Evolutionary conservation across 2,797 vertebrate species (phyloP), one percentile per base, ranked within the genome.

Genomic region (Enteromius thamalakanensis): DNA sequence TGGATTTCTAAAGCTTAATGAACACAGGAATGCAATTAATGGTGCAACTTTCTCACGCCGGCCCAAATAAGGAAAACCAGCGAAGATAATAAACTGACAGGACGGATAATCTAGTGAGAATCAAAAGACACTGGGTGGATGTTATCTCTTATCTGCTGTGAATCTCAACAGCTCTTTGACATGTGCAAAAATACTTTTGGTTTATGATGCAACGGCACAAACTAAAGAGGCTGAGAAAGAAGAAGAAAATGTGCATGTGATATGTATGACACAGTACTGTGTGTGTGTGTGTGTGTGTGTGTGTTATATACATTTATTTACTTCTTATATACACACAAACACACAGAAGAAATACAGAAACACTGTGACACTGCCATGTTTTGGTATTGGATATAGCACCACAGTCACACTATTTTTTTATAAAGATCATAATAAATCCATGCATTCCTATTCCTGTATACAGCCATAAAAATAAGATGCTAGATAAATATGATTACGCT

Each of bases 1-100:
- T 3, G 60, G 45, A 67, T 62, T 80, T 72, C 53, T 47, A 17
- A 45, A 34, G 60, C n/a, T 75, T 76, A 4, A 55, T n/a, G 5
- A 55, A 58, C 47, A 75, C 11, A 70, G 32, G 64, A 83, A 77
- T 49, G 72, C 64, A 40, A 76, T 58, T 23, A 53, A 77, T 14
- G 64, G 17, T 19, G 60, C 51, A 47, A 76, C 74, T 17, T 6
- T 70, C 51, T 37, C 74, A 69, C 17, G 1, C 64, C 64, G 4
- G 26, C 1, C 72, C 72, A 76, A 68, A 83, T 76, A 76, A 45
- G 74, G 64, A 40, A 17, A 74, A 1, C 10, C 32, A 12, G 15
- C 21, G 11, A 45, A 74, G 55, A 45, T 72, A 12, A 32, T 40
- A 9, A 21, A 17, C 8, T 14, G 51, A 23, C 40, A 15, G 58